Conservation (phyloP, 2,113 vertebrate species). For the Proterorhinus semilunaris region DNA sequence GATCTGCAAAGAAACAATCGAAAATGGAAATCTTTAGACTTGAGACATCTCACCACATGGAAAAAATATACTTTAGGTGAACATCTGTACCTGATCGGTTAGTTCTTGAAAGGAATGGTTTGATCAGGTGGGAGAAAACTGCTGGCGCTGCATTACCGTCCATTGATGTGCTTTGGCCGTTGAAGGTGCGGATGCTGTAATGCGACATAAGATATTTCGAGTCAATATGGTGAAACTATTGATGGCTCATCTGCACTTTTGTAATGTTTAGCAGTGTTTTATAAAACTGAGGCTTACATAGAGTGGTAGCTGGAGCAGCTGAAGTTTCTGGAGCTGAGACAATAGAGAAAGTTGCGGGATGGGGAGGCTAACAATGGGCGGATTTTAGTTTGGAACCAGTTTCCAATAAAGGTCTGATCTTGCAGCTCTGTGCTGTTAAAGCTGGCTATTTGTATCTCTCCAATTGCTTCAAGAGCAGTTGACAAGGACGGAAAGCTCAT, state of each 20-base stretch:
- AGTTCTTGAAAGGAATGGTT: conserved; percentile 51
- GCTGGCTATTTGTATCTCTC: conserved; percentile 31
- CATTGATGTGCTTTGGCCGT: conserved; percentile 36
- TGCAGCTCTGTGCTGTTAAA: conserved; percentile 35
- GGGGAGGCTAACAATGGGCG: conserved; percentile 42
- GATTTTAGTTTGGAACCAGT: conserved; percentile 47
- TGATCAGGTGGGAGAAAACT: conserved; percentile 52
- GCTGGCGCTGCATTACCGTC: conserved; percentile 3
- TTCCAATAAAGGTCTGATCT: conserved; percentile 26
- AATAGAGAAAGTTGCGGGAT: conserved; percentile 46
- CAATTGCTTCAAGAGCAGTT: conserved; percentile 34
- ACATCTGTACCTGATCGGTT: conserved; percentile 39
- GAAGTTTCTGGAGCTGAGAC: conserved; percentile 53
- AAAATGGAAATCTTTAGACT: background rate
- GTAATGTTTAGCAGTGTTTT: background rate
- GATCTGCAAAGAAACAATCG: conserved; percentile 32
- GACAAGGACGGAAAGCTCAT: conserved; percentile 11
- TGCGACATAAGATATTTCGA: conserved; percentile 9
- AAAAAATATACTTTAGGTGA: conserved; percentile 1
- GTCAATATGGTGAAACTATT: background rate
- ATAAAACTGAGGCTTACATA: conserved; percentile 44
- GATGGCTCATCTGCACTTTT: background rate
- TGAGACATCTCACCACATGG: background rate
- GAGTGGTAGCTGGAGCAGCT: conserved; percentile 56
- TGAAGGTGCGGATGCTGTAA: conserved; percentile 46